Conservation (phyloP, 2,113 vertebrate species). For the Psilopogon haemacephalus region DNA sequence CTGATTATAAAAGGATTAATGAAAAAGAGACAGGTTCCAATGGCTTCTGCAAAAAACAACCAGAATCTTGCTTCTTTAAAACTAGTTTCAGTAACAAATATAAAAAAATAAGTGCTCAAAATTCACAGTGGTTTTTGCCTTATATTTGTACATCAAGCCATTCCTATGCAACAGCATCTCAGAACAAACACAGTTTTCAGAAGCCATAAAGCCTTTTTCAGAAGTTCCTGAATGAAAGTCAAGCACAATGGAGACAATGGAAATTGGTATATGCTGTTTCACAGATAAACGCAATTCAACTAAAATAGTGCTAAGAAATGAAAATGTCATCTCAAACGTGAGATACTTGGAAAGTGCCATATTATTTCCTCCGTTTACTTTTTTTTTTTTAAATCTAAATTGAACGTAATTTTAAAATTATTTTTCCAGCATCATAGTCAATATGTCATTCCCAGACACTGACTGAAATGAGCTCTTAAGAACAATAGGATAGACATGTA, state of each 20-base stretch:
- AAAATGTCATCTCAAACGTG: neutral
- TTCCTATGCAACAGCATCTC: neutral
- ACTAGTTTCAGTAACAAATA: neutral
- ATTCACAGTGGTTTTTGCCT: neutral
- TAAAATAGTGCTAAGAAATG: neutral
- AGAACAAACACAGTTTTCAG: neutral
- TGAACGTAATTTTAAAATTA: neutral
- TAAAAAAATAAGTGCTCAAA: neutral
- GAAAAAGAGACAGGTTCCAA: neutral
- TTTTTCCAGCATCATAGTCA: neutral
- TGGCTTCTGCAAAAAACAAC: neutral
- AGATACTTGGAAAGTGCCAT: neutral
- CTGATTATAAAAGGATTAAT: neutral
- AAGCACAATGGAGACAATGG: neutral
- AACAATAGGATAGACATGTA: neutral
- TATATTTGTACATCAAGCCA: neutral
- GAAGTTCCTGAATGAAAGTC: neutral
- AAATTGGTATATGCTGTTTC: accelerated
- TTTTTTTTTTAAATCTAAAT: neutral
- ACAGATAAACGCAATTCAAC: neutral
- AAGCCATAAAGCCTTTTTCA: neutral
- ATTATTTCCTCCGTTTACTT: neutral
- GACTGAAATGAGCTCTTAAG: neutral
- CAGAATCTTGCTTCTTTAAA: neutral
- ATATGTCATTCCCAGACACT: neutral